A percentile compares a stretch with the other conserved stretches of the same genome.
These are phyloP conservation scores for Enhydra lutris DNA, from an alignment of 2,113 vertebrate species.

Conservation along the genomic window DNA sequence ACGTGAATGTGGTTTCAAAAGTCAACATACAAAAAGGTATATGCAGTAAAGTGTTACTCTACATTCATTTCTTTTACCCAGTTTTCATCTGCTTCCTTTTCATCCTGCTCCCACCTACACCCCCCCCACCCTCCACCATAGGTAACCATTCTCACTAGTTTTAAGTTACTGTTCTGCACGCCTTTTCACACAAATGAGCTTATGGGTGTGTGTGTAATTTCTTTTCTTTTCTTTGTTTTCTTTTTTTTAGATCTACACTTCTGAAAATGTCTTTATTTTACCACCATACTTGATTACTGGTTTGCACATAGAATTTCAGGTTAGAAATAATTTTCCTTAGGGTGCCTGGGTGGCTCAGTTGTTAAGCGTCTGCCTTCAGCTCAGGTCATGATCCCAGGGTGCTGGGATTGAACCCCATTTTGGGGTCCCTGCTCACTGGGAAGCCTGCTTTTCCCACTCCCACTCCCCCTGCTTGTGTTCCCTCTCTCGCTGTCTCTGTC, in stretches of 20 bases:
- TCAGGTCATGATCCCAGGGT: no score
- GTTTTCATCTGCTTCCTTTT: not conserved
- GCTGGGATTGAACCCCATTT: no score
- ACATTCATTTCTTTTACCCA: not conserved
- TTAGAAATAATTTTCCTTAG: constrained; percentile 26
- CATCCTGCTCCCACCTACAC: not conserved
- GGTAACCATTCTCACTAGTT: not conserved
- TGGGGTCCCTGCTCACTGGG: no score
- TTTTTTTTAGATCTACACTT: not conserved
- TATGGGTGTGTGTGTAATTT: not conserved
- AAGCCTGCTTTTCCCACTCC: no score
- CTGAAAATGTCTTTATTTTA: not conserved
- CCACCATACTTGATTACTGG: not conserved
- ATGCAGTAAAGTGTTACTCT: not conserved
- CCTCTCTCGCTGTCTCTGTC: no score
- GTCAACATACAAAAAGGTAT: not conserved
- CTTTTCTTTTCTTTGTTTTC: not conserved
- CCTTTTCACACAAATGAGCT: not conserved
- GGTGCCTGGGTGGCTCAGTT: no score
- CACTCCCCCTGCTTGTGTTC: no score
- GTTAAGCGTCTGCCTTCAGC: no score
- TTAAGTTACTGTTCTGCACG: not conserved
- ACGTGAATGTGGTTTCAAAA: not conserved
- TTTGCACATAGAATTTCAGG: not conserved
- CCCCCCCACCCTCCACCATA: not conserved